Base-by-base conservation (phyloP, 2,113 vertebrate genomes). In the Gasterosteus aculeatus region DNA sequence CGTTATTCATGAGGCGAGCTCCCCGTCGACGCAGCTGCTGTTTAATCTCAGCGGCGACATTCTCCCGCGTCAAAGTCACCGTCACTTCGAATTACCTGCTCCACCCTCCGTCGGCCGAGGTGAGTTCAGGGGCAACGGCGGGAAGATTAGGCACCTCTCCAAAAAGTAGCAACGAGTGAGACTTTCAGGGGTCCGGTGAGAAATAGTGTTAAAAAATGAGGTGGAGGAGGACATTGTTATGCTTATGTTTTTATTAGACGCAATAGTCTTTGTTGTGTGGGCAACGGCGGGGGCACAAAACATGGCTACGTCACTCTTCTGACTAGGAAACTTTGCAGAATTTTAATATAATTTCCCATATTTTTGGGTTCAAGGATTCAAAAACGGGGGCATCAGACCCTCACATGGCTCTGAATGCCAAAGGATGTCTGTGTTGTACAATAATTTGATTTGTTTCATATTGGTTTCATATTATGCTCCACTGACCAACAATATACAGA, bases 21-120 rank as follows among this genome's bases (percentile, higher is more conserved):
- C 79, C 88, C 87, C 73, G 86, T 88, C 63, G 87, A 90, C 89
- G 82, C 64, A 64, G 74, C 76, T 70, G 83, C 88, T 84, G 88
- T 92, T 91, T 87, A 86, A 91, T 92, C 91, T 91, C 84, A 82
- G 85, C 57, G 7, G 84, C 63, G n/a, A 84, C 78, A 72, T 80
- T 87, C 85, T 33, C 3, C 3, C 33, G 33, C 5, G 33, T 33
- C 33, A 33, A 85, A 85, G 85, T 86, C 83, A 78, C 78, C 41
- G 12, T 81, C 75, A 62, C 79, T 61, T 33, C 33, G 42, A 69
- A 86, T 84, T 78, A 85, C 75, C 75, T 56, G 85, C 82, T 75
- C 83, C 77, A 76, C 72, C 69, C 80, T 41, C 15, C 2, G 6
- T 47, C 58, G 26, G 47, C 41, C 41, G 82, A 79, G 81, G 70